Conservation (phyloP, 2,888 invertebrate genomes). For the Ochlodes sylvanus region DNA sequence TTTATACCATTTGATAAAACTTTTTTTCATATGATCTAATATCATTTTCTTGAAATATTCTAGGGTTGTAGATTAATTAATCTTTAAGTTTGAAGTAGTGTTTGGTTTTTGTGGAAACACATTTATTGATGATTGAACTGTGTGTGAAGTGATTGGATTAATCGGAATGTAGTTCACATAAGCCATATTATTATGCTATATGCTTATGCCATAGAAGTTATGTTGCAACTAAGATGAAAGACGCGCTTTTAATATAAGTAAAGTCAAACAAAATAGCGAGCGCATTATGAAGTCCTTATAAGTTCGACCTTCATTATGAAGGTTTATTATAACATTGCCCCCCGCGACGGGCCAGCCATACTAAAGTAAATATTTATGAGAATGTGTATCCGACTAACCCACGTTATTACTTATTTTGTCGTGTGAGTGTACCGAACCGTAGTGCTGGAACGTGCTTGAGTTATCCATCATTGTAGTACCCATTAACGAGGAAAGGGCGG, state of each 20-base stretch:
- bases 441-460: constrained; percentile 56
- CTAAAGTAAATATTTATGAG: constrained; percentile 15
- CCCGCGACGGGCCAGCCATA: background rate
- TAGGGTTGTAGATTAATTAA: too few relatives aligned
- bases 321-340: constrained; percentile 4
- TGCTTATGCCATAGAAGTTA: too few relatives aligned
- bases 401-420: constrained; percentile 6
- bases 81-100: too few relatives aligned
- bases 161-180: too few relatives aligned
- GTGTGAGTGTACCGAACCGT: constrained; percentile 25
- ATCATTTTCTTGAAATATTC: too few relatives aligned
- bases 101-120: too few relatives aligned
- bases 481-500: constrained; percentile 66
- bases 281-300: constrained; percentile 5
- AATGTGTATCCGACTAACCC: constrained; percentile 5
- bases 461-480: constrained; percentile 74
- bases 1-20: too few relatives aligned
- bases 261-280: background rate
- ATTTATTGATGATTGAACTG: too few relatives aligned
- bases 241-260: background rate
- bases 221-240: too few relatives aligned
- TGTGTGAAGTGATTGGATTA: too few relatives aligned
- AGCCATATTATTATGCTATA: too few relatives aligned
- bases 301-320: constrained; percentile 6
- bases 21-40: too few relatives aligned